A percentile compares a stretch with the other conserved stretches of the same genome.
phyloP scores from a whole-genome alignment of 1,140 invertebrate genomes.

The Orchestia grillus region DNA sequence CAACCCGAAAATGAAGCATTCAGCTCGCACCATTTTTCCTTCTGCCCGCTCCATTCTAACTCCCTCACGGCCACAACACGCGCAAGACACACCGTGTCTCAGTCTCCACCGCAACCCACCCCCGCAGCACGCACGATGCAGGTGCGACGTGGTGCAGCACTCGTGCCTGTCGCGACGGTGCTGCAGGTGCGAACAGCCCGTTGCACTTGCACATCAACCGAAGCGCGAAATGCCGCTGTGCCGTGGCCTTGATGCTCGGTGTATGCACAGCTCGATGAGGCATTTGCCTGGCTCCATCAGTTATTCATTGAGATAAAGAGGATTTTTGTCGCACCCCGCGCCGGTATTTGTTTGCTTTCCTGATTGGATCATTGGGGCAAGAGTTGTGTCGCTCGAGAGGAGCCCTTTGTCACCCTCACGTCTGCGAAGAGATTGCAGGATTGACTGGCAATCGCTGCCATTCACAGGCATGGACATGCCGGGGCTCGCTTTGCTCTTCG shows the following conservation, averaged over 20 bases:
- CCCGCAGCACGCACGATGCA: too few species aligned
- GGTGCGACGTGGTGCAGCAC: too few species aligned
- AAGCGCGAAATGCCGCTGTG: background rate
- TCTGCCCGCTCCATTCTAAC: too few species aligned
- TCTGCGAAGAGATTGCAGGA: background rate
- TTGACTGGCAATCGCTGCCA: background rate
- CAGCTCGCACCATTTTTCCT: too few species aligned
- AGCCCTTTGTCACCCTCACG: background rate
- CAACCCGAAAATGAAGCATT: too few species aligned
- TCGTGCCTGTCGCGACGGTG: background rate
- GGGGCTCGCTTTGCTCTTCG: background rate
- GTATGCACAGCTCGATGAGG: background rate
- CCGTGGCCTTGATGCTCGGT: background rate
- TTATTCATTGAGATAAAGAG: slow-evolving; percentile 17
- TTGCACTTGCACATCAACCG: background rate
- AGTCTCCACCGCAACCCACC: too few species aligned
- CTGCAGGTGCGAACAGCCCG: background rate
- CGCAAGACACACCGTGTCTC: too few species aligned
- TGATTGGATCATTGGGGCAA: slow-evolving; percentile 32
- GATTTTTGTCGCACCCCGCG: background rate
- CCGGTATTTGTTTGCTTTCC: background rate
- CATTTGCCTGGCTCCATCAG: background rate
- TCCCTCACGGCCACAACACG: too few species aligned
- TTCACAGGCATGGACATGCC: background rate
- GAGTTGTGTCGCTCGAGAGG: background rate